These are phyloP conservation scores for Smittia sp. DNA, from an alignment of 2,888 invertebrate genomes.

Conservation along the genomic window DNA sequence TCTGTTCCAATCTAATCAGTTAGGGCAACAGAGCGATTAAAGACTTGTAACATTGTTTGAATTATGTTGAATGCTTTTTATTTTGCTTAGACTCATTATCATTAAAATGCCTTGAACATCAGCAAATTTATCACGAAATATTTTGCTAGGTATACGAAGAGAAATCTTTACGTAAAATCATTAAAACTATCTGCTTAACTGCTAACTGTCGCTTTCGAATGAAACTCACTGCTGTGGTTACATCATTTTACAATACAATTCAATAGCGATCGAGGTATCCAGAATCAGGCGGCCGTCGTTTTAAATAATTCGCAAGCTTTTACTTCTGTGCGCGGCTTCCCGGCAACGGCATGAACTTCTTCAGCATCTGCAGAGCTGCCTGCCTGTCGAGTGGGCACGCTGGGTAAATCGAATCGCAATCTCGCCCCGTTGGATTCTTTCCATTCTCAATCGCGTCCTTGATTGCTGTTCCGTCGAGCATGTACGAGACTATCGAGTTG, in stretches of 20 bases:
- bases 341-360: slow-evolving; percentile 62
- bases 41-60: too few species aligned
- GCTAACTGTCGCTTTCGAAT: too few species aligned
- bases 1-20: too few species aligned
- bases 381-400: slow-evolving; percentile 69
- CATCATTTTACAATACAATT: too few species aligned
- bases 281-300: too few species aligned
- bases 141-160: neutral
- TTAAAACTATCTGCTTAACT: neutral
- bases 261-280: too few species aligned
- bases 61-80: neutral
- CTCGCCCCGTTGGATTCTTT: slow-evolving; percentile 53
- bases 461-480: slow-evolving; percentile 69
- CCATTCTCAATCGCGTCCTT: slow-evolving; percentile 69
- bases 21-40: too few species aligned
- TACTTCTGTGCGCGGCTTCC: neutral
- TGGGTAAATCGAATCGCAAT: slow-evolving; percentile 61
- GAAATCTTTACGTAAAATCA: neutral
- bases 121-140: neutral
- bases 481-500: slow-evolving; percentile 65
- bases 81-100: neutral
- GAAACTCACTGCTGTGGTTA: too few species aligned
- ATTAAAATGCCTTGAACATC: slow-evolving; percentile 33
- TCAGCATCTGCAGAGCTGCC: slow-evolving; percentile 64
- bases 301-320: neutral